Base-by-base conservation (phyloP, 1,140 invertebrate genomes). In the Pomacea maculata region DNA sequence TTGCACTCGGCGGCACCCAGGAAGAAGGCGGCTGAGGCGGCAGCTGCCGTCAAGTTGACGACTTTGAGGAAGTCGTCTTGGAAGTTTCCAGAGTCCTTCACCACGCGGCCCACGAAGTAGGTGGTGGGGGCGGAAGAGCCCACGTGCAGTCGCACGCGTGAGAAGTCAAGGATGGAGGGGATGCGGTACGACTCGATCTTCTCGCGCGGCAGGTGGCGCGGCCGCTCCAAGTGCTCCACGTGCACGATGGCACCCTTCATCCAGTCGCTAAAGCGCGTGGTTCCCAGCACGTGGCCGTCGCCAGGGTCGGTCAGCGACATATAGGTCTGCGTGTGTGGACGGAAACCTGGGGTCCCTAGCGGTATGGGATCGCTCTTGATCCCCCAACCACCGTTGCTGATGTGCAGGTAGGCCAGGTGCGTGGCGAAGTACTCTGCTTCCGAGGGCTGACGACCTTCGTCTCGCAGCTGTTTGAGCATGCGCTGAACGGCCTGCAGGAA, bases 281-380 rank as follows among this genome's bases (percentile, higher is more conserved):
- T 87, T 1, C 86, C 86, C 73, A 86, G 78, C 21, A 86, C 82
- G 71, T 87, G 86, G 19, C 86, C 85, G 25, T 87, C 86, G 10
- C 86, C 86, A 7, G 86, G 86, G 74, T 87, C 85, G n/a, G 86
- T 87, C 14, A 87, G 72, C 45, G 86, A 87, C 86, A 87, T 85
- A 77, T 87, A 87, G 17, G 86, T 87, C 78, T 87, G 86, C 21
- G 85, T 83, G 64, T 86, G 78, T 3, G 85, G 85, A 19, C 85
- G 75, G 73, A 86, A 87, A 4, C 86, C 86, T 8, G 86, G 85
- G 45, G 86, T 83, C 9, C 86, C 86, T 52, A 86, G 75, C 19
- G 81, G 64, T 19, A 81, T 75, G 19, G 78, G 57, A 17, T 68
- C 71, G 10, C 83, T 74, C 9, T 81, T 73, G 6, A 55, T 67